Evolutionary conservation across 1,140 invertebrate genomes (phyloP).

Genomic region (Euglossa dilemma): DNA sequence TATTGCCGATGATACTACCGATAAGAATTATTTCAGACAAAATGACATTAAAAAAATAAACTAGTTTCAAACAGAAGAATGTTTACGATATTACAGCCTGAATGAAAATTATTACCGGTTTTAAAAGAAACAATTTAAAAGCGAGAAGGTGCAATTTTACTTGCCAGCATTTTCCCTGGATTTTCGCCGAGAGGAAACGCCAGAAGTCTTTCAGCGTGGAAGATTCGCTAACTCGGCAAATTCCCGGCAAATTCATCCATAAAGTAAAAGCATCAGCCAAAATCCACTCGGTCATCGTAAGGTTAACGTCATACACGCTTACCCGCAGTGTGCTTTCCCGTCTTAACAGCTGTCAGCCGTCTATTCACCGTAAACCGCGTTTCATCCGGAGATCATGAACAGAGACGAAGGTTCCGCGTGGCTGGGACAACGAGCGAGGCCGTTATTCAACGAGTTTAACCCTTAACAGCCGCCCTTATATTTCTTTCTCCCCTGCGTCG

Average conservation of each 20-base stretch:
- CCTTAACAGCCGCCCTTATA: slow-evolving; percentile 23
- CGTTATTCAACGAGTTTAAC: slow-evolving; percentile 34
- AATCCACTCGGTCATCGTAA: background rate
- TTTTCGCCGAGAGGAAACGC: no score
- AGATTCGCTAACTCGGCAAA: background rate
- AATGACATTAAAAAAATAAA: no score
- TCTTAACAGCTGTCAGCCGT: background rate
- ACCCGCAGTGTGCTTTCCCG: no score
- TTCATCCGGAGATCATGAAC: slow-evolving; percentile 2
- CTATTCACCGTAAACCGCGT: slow-evolving; percentile 21
- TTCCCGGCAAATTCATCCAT: no score
- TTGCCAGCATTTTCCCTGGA: no score
- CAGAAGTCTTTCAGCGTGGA: background rate
- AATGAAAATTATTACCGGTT: no score
- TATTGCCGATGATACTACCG: no score
- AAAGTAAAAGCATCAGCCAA: background rate
- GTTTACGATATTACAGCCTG: no score
- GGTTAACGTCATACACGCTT: background rate
- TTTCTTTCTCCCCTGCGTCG: background rate
- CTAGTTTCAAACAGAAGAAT: no score
- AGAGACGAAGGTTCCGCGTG: slow-evolving; percentile 1
- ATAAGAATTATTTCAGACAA: no score
- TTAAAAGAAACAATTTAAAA: no score
- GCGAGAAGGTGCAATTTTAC: no score
- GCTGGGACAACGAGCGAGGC: background rate